Conservation (phyloP, 2,797 vertebrate species). For the Intellagama lesueurii region DNA sequence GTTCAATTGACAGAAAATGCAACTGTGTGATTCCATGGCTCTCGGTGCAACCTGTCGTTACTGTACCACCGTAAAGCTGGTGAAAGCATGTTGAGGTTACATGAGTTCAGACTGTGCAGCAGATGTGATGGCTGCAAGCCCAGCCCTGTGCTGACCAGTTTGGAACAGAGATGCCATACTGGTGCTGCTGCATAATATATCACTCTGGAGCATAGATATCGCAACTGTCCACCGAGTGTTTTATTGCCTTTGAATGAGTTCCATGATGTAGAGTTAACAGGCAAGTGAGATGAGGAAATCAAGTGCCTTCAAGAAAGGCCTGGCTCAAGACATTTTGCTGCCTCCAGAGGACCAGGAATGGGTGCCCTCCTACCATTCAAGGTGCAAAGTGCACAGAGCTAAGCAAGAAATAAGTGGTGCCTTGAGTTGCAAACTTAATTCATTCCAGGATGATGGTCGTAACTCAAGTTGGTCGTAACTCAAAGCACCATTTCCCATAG, state of each 20-base stretch:
- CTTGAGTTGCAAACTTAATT: no score
- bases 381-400: background rate
- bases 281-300: background rate
- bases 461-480: no score
- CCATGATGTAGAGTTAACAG: slow-evolving; percentile 1
- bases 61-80: slow-evolving; percentile 9
- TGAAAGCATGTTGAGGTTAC: slow-evolving; percentile 9
- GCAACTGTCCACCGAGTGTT: background rate
- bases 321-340: background rate
- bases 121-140: slow-evolving; percentile 36
- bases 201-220: slow-evolving; percentile 2
- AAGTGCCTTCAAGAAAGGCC: background rate
- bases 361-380: background rate
- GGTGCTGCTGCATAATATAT: slow-evolving; percentile 21
- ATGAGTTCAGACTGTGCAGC: slow-evolving; percentile 28
- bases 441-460: no score
- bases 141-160: slow-evolving; percentile 21
- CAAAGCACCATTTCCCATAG: no score
- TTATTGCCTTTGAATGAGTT: background rate
- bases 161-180: slow-evolving; percentile 3
- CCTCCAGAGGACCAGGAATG: background rate
- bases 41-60: background rate
- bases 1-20: background rate
- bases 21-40: background rate
- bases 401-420: background rate